Conservation (phyloP, 2,888 invertebrate species). For the Oligia strigilis region DNA sequence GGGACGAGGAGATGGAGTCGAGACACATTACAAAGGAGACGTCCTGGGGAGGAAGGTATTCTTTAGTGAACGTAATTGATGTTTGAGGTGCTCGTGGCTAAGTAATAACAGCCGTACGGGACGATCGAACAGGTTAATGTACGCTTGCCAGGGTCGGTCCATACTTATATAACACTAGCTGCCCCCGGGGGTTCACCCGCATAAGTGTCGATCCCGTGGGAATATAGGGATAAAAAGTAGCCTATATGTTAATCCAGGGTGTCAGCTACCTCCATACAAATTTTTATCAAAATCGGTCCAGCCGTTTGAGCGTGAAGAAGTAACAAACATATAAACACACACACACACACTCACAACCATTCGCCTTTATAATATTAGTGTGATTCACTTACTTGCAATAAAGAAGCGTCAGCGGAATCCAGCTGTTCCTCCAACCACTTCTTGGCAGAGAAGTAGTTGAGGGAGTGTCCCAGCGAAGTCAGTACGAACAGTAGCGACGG, state of each 20-base stretch:
- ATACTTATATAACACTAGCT: too few relatives aligned
- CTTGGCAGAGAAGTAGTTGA: constrained; percentile 98
- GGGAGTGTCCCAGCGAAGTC: constrained; percentile 96
- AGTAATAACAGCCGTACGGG: background rate
- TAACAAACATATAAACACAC: too few relatives aligned
- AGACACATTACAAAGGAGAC: constrained; percentile 97
- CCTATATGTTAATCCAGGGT: too few relatives aligned
- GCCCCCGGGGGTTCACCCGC: too few relatives aligned
- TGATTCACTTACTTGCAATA: constrained; percentile 93
- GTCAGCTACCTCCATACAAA: too few relatives aligned
- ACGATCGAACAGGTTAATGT: background rate
- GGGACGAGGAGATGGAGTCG: constrained; percentile 93
- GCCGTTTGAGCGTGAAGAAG: too few relatives aligned
- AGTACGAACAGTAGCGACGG: constrained; percentile 96
- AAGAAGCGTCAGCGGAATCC: constrained; percentile 93
- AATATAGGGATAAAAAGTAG: too few relatives aligned
- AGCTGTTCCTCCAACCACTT: constrained; percentile 98
- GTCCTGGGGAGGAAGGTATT: constrained; percentile 89
- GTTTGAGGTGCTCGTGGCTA: background rate
- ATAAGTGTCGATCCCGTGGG: too few relatives aligned
- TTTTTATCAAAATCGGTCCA: too few relatives aligned
- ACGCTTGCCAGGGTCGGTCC: background rate
- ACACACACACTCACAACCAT: too few relatives aligned
- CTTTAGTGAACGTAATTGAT: background rate
- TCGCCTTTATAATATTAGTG: too few relatives aligned